Base-by-base conservation (phyloP, 2,797 vertebrate genomes). In the Sebastes wilsoni region DNA sequence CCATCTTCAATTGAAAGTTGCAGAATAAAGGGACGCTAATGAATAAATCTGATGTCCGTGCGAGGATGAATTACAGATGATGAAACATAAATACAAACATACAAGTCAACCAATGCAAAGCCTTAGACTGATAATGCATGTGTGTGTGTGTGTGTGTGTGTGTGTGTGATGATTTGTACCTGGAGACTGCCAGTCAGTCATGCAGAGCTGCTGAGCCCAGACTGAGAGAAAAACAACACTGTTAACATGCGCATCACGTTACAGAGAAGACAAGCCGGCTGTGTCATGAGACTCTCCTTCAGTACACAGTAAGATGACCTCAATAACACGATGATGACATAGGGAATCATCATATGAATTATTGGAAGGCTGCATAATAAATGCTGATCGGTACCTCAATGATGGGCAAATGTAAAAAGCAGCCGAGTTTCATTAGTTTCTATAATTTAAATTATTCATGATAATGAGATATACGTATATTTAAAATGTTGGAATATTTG, bases 181-280 rank as follows among this genome's bases (percentile, higher is more conserved):
- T 93, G 87, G 66, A 76, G 81, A 46, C 34, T 86, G 73, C 84
- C 67, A 77, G 5, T 83, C 64, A 71, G 88, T 56, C 83, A 86
- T 46, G 87, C 85, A 93, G 78, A 90, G 86, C 87, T 93, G 90
- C 87, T 92, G 89, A 85, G 87, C 92, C 91, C 88, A 92, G 69
- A 92, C 92, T 93, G 89, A 79, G 88, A 89, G 85, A 93, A 79
- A 91, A 83, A 90, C 66, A 36, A 89, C 11, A 84, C 28, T 0
- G 87, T 92, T 91, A 91, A 83, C 82, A 66, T 75, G 72, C 71
- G 77, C 2, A 16, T n/a, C 56, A 55, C 7, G 18, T 65, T 7
- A 66, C 36, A 46, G 4, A 56, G 18, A 23, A 5, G 32, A 60
- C 27, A 64, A 6, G 36, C 6, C 73, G 0, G 42, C 23, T 10